These are phyloP conservation scores for Trochalopteron elliotii DNA, from an alignment of 2,113 vertebrate genomes.

Conservation along the genomic window DNA sequence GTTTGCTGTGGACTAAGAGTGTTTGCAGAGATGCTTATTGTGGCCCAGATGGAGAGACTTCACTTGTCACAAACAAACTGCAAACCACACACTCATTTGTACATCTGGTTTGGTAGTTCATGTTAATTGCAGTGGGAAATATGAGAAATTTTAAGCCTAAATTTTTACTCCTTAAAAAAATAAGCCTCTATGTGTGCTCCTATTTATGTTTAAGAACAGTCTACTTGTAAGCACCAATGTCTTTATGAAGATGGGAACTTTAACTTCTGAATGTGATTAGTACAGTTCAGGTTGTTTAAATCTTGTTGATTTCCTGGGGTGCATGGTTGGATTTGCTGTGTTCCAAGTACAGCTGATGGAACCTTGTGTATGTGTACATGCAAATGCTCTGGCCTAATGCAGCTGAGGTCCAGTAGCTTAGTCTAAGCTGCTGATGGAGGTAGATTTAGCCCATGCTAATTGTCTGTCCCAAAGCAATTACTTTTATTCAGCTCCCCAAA, in stretches of 20 bases:
- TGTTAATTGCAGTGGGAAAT: background rate
- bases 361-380: background rate
- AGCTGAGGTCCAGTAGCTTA: background rate
- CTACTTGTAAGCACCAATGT: background rate
- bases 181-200: background rate
- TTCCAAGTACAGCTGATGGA: background rate
- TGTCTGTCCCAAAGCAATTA: background rate
- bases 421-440: background rate
- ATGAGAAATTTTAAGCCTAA: background rate
- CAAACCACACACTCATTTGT: background rate
- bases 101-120: background rate
- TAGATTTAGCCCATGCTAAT: background rate
- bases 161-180: background rate
- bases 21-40: background rate
- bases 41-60: background rate
- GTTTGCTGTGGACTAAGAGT: background rate
- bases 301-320: background rate
- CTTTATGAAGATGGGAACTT: background rate
- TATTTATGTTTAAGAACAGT: background rate
- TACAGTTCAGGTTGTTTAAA: background rate
- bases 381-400: rapidly evolving
- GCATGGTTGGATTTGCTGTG: background rate
- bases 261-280: background rate
- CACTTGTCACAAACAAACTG: background rate
- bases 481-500: background rate